Evolutionary conservation across 2,113 vertebrate species (phyloP).

Genomic region (Ramphastos sulfuratus): DNA sequence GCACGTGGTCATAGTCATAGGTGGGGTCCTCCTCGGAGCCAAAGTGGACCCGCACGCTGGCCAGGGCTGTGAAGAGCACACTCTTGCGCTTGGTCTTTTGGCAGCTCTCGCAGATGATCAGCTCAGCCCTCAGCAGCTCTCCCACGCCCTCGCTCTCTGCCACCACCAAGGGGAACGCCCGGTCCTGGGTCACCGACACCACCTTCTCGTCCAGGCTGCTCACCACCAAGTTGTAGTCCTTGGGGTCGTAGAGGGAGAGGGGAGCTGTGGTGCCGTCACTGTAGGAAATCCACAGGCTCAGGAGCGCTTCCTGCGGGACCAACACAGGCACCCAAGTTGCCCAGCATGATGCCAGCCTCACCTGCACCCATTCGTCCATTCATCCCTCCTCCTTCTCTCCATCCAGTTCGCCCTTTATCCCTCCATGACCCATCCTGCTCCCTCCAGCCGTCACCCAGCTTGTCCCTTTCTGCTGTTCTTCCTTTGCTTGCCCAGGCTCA

Average conservation of each 20-base stretch:
- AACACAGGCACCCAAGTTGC: constrained; percentile 22
- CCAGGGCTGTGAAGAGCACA: constrained; percentile 83
- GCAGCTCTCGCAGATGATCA: constrained; percentile 93
- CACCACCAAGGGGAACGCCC: constrained; percentile 85
- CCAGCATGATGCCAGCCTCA: constrained; percentile 36
- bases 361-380: background rate
- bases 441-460: background rate
- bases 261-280: constrained; percentile 91
- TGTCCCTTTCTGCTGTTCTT: background rate
- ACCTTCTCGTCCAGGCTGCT: constrained; percentile 88
- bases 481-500: background rate
- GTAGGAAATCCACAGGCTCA: constrained; percentile 95
- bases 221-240: constrained; percentile 94
- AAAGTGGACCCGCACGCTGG: constrained; percentile 87
- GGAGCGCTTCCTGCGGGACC: constrained; percentile 86
- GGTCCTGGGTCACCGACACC: constrained; percentile 86
- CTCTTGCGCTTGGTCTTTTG: constrained; percentile 98
- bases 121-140: constrained; percentile 84
- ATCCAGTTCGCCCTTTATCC: background rate
- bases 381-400: background rate
- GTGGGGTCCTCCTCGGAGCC: constrained; percentile 82
- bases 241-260: constrained; percentile 90
- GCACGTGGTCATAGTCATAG: constrained; percentile 82
- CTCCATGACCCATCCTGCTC: background rate
- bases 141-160: constrained; percentile 89